Conservation (phyloP, 2,797 vertebrate genomes). For the Eulemur albifrons region DNA sequence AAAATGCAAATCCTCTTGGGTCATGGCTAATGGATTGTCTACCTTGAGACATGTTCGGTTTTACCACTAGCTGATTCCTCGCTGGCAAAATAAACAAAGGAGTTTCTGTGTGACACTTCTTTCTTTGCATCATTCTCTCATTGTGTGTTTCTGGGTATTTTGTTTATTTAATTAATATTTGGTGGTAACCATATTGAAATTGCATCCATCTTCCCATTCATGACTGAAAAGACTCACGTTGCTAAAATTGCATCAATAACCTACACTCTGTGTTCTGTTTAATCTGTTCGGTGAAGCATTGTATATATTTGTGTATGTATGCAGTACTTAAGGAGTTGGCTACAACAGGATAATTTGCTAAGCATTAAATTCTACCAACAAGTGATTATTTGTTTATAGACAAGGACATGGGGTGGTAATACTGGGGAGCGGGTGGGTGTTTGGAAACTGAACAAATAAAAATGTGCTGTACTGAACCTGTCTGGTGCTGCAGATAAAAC, state of each 20-base stretch:
- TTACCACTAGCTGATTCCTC: slow-evolving; percentile 43
- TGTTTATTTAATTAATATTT: slow-evolving; percentile 64
- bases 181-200: slow-evolving; percentile 58
- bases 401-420: background rate
- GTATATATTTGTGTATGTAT: background rate
- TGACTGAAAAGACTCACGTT: slow-evolving; percentile 14
- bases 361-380: slow-evolving; percentile 47
- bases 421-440: background rate
- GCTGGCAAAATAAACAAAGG: slow-evolving; percentile 56
- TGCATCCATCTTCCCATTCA: slow-evolving; percentile 10
- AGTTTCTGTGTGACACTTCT: slow-evolving; percentile 49
- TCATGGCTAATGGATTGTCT: slow-evolving; percentile 41
- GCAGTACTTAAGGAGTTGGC: background rate
- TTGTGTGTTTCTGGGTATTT: slow-evolving; percentile 15
- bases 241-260: slow-evolving; percentile 31
- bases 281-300: background rate
- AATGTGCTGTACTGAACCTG: background rate
- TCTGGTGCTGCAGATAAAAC: slow-evolving; percentile 14
- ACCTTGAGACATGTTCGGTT: slow-evolving; percentile 54
- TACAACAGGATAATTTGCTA: slow-evolving; percentile 36
- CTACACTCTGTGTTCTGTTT: background rate
- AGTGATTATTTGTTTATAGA: slow-evolving; percentile 21
- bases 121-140: slow-evolving; percentile 8
- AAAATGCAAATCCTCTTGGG: slow-evolving; percentile 52
- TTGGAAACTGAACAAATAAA: background rate